Percentiles rank a stretch among this genome's conserved stretches.
Conservation (phyloP, 2,888 invertebrate species). For the Amphipoea oculea region DNA sequence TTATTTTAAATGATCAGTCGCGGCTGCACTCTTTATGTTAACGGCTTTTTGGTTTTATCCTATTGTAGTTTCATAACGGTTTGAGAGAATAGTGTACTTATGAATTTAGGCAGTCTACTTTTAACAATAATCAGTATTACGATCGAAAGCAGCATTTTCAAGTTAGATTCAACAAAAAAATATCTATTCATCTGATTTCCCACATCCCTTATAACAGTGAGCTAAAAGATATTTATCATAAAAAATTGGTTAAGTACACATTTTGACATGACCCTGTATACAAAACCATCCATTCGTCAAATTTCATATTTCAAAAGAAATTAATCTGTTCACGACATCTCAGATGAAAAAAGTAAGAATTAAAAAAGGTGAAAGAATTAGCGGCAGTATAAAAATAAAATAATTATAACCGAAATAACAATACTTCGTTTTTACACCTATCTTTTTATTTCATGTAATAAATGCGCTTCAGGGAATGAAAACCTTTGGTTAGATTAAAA, state of each 20-base stretch:
- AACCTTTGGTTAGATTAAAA: conserved; percentile 11
- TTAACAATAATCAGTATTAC: background rate
- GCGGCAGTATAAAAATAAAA: conserved; percentile 17
- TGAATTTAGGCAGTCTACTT: background rate
- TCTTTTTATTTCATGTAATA: background rate
- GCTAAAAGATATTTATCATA: background rate
- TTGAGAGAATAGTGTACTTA: background rate
- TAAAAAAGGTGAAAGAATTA: conserved; percentile 32
- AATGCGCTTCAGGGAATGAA: conserved; percentile 14
- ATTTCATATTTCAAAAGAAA: conserved; percentile 51
- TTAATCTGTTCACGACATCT: conserved; percentile 53
- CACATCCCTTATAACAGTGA: background rate
- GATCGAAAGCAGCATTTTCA: background rate
- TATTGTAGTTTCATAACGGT: background rate
- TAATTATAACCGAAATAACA: conserved; percentile 35
- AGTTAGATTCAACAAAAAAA: background rate
- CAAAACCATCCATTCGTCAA: conserved; percentile 20
- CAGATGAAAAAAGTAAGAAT: conserved; percentile 41
- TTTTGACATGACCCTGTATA: background rate
- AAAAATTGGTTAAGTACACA: background rate
- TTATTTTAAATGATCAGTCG: conserved; percentile 20
- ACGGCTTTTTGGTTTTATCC: conserved; percentile 8
- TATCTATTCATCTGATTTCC: background rate
- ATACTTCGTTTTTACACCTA: conserved; percentile 16
- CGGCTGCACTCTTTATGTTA: conserved; percentile 3